Base-by-base conservation (phyloP, 2,888 invertebrate species). In the Amphipoea oculea region DNA sequence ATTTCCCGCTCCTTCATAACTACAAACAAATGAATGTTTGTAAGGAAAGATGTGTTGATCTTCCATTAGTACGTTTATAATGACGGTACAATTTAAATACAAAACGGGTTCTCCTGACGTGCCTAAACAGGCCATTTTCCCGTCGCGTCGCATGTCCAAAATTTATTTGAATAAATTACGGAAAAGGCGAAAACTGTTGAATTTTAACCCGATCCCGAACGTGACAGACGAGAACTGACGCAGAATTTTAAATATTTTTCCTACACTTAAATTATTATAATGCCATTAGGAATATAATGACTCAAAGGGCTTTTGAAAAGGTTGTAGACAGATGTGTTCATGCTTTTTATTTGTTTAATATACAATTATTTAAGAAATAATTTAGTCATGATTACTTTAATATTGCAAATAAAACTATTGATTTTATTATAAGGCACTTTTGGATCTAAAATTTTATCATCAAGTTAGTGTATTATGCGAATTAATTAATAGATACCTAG, bases 111-210 rank as follows among this genome's bases (percentile, higher is more conserved):
- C 77, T 73, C 82, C 73, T 77, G 89, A 86, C 87, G 83, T 88
- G 89, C 92, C 93, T 93, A 92, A 93, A 92, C 92, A 92, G 92
- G 91, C 91, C 91, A 92, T 93, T 93, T 92, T 93, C 93, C 92
- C 93, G 90, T 92, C 92, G 91, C 92, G 93, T 92, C 91, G 91
- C 92, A 92, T 94, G 94, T 94, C 93, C 94, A 91, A 96, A 96
- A 95, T 96, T 94, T 94, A 94, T 94, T 95, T 94, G 96, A 96
- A 96, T 96, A 96, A 95, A 96, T 96, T 96, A 95, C 90, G 90
- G 90, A 86, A 90, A 83, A 91, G 92, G 94, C 92, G 94, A 92
- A 92, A 94, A 95, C 94, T 93, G 95, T 94, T 95, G 95, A 95
- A 96, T 95, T 95, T 95, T 95, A 94, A 94, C 94, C 94, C 93